Conservation (phyloP, 2,797 vertebrate species). For the Decapterus maruadsi region DNA sequence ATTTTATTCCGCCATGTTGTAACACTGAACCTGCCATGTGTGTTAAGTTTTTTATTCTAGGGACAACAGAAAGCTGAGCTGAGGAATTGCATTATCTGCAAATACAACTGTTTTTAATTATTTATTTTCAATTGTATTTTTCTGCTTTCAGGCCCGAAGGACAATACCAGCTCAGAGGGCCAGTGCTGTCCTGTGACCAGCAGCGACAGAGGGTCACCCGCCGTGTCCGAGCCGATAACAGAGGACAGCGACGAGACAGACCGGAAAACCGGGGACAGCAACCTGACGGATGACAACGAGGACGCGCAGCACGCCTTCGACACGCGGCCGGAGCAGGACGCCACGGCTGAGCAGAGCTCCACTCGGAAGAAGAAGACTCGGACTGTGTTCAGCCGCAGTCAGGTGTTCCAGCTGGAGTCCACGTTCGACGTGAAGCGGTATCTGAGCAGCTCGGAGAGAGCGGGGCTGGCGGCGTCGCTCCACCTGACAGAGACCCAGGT, state of each 20-base stretch:
- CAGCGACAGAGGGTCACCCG: constrained; percentile 90
- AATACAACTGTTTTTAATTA: not conserved
- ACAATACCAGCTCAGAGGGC: constrained; percentile 61
- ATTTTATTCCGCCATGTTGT: not conserved
- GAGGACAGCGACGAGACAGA: constrained; percentile 74
- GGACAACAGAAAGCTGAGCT: not conserved
- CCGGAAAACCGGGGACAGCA: constrained; percentile 65
- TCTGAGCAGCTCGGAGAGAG: constrained; percentile 88
- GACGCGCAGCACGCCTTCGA: constrained; percentile 68
- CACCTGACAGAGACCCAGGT: constrained; percentile 92
- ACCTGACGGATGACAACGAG: constrained; percentile 72
- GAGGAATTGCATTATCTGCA: too few species aligned
- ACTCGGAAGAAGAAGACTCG: constrained; percentile 92
- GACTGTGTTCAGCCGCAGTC: constrained; percentile 92
- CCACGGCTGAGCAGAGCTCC: constrained; percentile 55
- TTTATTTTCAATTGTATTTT: constrained; percentile 3
- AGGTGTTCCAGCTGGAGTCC: constrained; percentile 95
- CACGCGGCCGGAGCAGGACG: constrained; percentile 63
- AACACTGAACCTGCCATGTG: not conserved
- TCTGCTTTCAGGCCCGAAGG: constrained; percentile 69
- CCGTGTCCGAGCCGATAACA: constrained; percentile 83
- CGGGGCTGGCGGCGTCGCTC: constrained; percentile 85
- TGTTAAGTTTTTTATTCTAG: too few species aligned
- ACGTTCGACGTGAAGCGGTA: constrained; percentile 94
- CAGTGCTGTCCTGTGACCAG: constrained; percentile 73